Conservation (phyloP, 1,140 invertebrate species). For the Maconellicoccus hirsutus region DNA sequence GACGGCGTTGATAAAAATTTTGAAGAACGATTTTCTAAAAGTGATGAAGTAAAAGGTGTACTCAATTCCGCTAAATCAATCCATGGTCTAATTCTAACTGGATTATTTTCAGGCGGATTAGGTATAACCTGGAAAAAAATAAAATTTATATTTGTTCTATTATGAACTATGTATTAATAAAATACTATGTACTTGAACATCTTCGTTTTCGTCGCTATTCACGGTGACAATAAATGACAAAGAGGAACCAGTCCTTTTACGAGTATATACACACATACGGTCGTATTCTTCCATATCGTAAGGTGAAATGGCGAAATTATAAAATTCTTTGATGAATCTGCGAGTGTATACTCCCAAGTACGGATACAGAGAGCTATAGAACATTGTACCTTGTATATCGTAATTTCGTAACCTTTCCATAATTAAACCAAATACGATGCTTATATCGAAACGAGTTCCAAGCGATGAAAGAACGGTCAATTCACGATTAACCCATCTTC, state of each 20-base stretch:
- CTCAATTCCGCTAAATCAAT: not conserved
- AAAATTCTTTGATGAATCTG: slow-evolving; percentile 83
- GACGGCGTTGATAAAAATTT: not conserved
- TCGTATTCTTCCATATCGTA: slow-evolving; percentile 72
- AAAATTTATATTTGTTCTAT: not conserved
- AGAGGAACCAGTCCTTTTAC: not conserved
- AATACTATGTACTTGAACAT: not conserved
- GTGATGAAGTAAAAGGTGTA: not conserved
- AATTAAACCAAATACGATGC: slow-evolving; percentile 55
- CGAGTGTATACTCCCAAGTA: slow-evolving; percentile 49
- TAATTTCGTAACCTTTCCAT: slow-evolving; percentile 51
- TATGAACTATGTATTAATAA: not conserved
- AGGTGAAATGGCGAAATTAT: slow-evolving; percentile 70
- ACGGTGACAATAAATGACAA: slow-evolving; percentile 6
- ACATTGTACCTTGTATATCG: slow-evolving; percentile 59
- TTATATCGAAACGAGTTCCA: slow-evolving; percentile 26
- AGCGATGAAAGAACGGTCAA: slow-evolving; percentile 34
- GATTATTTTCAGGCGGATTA: not conserved
- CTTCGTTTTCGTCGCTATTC: not conserved
- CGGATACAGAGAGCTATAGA: slow-evolving; percentile 46
- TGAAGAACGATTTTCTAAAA: not conserved
- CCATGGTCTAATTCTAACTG: not conserved
- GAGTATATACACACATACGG: slow-evolving; percentile 37
- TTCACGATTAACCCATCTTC: slow-evolving; percentile 81
- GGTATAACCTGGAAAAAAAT: slow-evolving; percentile 1